These are phyloP conservation scores for Eueides isabella DNA, from an alignment of 1,140 invertebrate species.

Conservation along the genomic window DNA sequence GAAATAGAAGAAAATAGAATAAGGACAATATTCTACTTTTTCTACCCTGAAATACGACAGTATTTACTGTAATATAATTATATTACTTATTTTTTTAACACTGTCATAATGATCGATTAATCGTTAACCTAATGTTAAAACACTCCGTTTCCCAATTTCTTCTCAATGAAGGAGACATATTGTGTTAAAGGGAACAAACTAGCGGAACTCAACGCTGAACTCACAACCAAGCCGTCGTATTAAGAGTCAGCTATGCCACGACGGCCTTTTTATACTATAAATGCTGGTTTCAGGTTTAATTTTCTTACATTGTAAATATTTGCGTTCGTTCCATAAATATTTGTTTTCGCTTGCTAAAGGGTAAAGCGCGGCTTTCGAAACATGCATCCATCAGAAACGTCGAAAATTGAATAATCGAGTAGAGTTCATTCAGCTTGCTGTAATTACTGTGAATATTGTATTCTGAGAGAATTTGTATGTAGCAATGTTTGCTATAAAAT, in stretches of 20 bases:
- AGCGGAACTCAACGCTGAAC: too few species aligned
- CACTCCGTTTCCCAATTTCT: neutral
- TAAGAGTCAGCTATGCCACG: too few species aligned
- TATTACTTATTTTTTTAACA: too few species aligned
- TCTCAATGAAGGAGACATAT: too few species aligned
- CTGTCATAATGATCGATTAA: too few species aligned
- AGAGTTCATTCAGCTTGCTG: neutral
- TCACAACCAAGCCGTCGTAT: too few species aligned
- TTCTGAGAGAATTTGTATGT: neutral
- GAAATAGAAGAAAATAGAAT: too few species aligned
- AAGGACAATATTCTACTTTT: too few species aligned
- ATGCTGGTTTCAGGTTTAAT: neutral
- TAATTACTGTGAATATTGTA: neutral
- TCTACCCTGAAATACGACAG: too few species aligned
- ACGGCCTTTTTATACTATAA: neutral
- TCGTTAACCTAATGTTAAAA: neutral
- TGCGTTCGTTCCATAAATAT: neutral
- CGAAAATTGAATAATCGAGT: constrained; percentile 12
- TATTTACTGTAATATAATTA: too few species aligned
- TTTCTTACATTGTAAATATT: neutral
- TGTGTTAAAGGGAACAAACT: too few species aligned
- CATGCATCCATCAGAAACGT: constrained; percentile 9
- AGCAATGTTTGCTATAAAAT: neutral
- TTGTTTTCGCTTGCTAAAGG: neutral
- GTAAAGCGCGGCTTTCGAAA: constrained; percentile 5